Conservation (phyloP, 1,140 invertebrate genomes). For the Gonatopus flavifemur region DNA sequence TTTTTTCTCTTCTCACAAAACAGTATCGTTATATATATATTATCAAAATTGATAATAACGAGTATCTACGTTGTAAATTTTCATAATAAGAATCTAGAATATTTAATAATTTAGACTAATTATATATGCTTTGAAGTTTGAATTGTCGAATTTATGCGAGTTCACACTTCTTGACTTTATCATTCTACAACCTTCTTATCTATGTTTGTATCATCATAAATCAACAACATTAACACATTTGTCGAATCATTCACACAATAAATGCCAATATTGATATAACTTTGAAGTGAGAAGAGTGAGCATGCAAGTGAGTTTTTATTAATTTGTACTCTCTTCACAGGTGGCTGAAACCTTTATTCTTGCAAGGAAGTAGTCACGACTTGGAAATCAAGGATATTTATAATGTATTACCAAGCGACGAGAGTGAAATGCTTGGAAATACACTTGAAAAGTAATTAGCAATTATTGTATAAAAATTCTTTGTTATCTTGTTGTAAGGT, state of each 20-base stretch:
- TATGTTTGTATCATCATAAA: background rate
- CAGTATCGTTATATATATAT: too few species aligned
- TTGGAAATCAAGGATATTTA: conserved; percentile 45
- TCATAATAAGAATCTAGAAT: too few species aligned
- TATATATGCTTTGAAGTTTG: too few species aligned
- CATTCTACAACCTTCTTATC: background rate
- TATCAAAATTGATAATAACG: too few species aligned
- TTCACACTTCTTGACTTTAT: background rate
- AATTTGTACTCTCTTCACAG: conserved; percentile 26
- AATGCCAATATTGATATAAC: conserved; percentile 2
- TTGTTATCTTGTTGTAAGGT: too few species aligned
- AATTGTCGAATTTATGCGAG: background rate
- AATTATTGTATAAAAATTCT: too few species aligned
- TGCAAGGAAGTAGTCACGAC: conserved; percentile 36
- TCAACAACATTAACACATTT: background rate
- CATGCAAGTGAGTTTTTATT: too few species aligned
- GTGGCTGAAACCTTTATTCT: conserved; percentile 46
- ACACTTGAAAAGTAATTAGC: conserved; percentile 64
- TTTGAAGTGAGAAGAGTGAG: background rate
- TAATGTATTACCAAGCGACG: conserved; percentile 61
- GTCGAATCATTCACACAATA: too few species aligned
- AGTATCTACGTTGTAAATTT: too few species aligned
- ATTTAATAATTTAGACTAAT: too few species aligned
- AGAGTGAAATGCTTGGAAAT: conserved; percentile 64
- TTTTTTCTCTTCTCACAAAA: background rate